Evolutionary conservation across 2,113 vertebrate genomes (phyloP), one percentile per base, ranked within the genome.

Genomic region (Neotragus pygmaeus): DNA sequence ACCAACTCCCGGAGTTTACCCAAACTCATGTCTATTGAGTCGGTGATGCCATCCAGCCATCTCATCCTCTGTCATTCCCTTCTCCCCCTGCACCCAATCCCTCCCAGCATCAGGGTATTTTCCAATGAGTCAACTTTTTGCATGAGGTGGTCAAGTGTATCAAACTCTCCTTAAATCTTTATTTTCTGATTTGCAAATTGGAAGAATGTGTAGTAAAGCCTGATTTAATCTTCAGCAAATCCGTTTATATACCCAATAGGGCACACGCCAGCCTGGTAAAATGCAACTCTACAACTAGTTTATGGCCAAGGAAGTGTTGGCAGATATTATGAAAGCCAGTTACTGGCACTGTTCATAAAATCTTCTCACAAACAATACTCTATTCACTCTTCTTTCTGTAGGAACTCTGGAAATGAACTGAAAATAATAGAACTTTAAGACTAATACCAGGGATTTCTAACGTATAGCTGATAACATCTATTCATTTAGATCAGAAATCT

Each of bases 131-230:
- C 28, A 62, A 15, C 28, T 62, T 15, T 62, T 62, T 62, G 60
- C 60, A 33, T 62, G 28, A 62, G 28, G 14, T 33, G 28, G 6
- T 33, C 28, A 45, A 75, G 5, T 80, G 2, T 73, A 62, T 58
- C 86, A 10, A 80, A 13, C 3, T 14, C 17, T 77, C 13, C 2
- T 58, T 62, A 83, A 75, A 43, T 33, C 6, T 88, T 2, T 8
- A 78, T 60, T 57, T 85, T 88, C 13, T 53, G 17, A 47, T 94
- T 53, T 90, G 7, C 5, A 93, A 92, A 82, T 9, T 84, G 19
- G 12, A n/a, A 87, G 19, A 57, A 21, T 78, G 0, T 39, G 1
- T 87, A 10, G 5, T 10, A 39, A 3, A 77, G 2, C 0, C 33
- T 91, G 45, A 1, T 25, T 78, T 80, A 0, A 4, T 95, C 16